Evolutionary conservation across 1,140 invertebrate species (phyloP), one percentile per base, ranked within the genome.

Genomic region (Bombus waltoni): DNA sequence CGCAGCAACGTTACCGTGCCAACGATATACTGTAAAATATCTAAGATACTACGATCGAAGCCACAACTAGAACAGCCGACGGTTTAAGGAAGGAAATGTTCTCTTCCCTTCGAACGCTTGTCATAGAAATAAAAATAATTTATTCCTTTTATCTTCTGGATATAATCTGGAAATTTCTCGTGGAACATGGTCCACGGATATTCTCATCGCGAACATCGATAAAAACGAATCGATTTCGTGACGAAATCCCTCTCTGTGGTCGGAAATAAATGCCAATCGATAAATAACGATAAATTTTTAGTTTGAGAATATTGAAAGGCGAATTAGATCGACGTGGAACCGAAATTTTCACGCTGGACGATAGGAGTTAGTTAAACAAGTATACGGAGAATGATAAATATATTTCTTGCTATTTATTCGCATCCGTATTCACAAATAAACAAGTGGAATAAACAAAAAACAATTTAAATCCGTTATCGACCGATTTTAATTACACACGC

Each of bases 1-100:
- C 40, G 38, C 4, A 15, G 28, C 65, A 32, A 32, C 75, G 35
- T 71, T 53, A 28, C 9, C n/a, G 25, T 5, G 13, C 15, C 71
- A 22, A 0, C 44, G n/a, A 44, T 70, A 44, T 70, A 70, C 40
- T 40, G 47, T 15, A 3, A 71, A 84, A 78, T 76, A 83, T 47
- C 72, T 35, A 42, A 38, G 57, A 3, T 1, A n/a, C 32, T 42
- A 28, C 22, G 25, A 81, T 74, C 68, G 68, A 73, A 81, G 35
- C 11, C 4, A 35, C 3, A 32, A 53, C 15, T 18, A 53, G 25
- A 22, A 42, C 6, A 73, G 3, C 6, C 15, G 59, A 8, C 5
- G 9, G 40, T 38, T 68, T 68, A 25, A 68, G 25, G 4, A 32
- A 38, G 18, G 0, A 22, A 78, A 62, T 42, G 32, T 66, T 22